Evolutionary conservation across 2,888 invertebrate species (phyloP).

Genomic region (Drosophila kuntzei): DNA sequence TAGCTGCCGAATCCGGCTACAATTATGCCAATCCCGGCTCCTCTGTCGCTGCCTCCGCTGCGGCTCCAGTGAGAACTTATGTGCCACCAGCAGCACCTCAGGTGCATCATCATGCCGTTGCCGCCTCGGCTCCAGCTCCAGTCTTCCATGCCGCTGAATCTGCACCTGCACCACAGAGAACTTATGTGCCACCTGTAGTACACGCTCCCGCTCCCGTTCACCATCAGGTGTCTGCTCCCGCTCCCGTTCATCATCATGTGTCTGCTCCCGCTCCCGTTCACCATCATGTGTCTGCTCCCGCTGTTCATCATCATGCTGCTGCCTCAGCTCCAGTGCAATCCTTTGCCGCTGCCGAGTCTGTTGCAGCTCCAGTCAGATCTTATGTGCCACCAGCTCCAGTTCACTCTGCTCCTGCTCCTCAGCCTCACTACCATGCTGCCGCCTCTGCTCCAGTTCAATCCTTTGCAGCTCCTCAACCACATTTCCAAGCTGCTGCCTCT

Average conservation of each 20-base stretch:
- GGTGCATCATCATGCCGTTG: slow-evolving; percentile 21
- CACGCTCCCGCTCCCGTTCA: slow-evolving; percentile 15
- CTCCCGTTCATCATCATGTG: slow-evolving; percentile 31
- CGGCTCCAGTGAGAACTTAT: slow-evolving; percentile 61
- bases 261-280: slow-evolving; percentile 47
- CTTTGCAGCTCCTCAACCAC: slow-evolving; percentile 13
- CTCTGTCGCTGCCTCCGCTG: slow-evolving; percentile 43
- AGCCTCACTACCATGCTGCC: slow-evolving; percentile 33
- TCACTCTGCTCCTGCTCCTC: slow-evolving; percentile 19
- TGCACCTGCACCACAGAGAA: slow-evolving; percentile 43
- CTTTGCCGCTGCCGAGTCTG: slow-evolving; percentile 26
- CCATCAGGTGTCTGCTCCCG: slow-evolving; percentile 33
- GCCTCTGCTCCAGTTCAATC: slow-evolving; percentile 41
- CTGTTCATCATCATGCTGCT: slow-evolving; percentile 22
- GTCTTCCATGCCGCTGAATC: slow-evolving; percentile 42
- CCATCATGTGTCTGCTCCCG: slow-evolving; percentile 33
- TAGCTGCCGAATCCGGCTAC: slow-evolving; percentile 62
- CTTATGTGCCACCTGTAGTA: slow-evolving; percentile 43
- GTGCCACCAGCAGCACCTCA: slow-evolving; percentile 45
- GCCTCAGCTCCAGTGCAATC: slow-evolving; percentile 29
- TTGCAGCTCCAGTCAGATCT: slow-evolving; percentile 34
- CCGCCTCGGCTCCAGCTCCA: slow-evolving; percentile 35
- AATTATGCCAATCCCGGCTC: slow-evolving; percentile 71
- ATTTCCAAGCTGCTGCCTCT: slow-evolving; percentile 39
- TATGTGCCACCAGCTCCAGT: slow-evolving; percentile 54